These are phyloP conservation scores for Staurois parvus DNA, from an alignment of 2,797 vertebrate species.

Conservation along the genomic window DNA sequence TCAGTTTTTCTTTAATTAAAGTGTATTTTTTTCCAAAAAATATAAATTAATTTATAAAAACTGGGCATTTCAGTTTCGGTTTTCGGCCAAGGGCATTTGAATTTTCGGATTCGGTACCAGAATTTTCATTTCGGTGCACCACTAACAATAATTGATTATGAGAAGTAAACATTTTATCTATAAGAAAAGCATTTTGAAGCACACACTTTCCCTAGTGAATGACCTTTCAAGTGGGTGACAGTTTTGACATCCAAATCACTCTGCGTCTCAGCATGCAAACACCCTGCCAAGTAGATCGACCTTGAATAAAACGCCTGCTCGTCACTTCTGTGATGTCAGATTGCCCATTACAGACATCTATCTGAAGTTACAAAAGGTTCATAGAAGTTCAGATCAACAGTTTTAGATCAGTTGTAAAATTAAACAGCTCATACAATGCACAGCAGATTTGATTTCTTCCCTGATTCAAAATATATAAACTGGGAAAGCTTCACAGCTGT, in stretches of 20 bases:
- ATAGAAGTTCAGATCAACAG: slow-evolving; percentile 6
- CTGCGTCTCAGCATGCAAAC: neutral
- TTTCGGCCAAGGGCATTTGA: no score
- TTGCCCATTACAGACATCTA: slow-evolving; percentile 16
- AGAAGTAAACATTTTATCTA: no score
- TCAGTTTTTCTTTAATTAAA: no score
- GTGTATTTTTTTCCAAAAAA: no score
- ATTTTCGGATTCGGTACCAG: no score
- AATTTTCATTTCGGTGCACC: no score
- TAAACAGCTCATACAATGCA: neutral
- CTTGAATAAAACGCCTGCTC: neutral
- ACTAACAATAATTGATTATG: neutral
- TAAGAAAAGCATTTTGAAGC: neutral
- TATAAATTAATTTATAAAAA: no score
- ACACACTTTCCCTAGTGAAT: slow-evolving; percentile 10
- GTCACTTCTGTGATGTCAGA: slow-evolving; percentile 29
- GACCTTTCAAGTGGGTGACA: slow-evolving; percentile 40
- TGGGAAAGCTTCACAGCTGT: neutral
- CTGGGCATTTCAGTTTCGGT: no score
- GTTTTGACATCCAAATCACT: slow-evolving; percentile 23
- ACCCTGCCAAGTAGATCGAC: neutral
- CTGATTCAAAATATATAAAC: neutral
- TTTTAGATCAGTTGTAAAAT: slow-evolving; percentile 9
- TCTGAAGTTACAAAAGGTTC: slow-evolving; percentile 18
- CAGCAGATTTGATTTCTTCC: neutral